A percentile compares a stretch with the other conserved stretches of the same genome.
phyloP scores from a whole-genome alignment of 92 coral and sea anemone genomes.

The Umimayanthus kanabou region DNA sequence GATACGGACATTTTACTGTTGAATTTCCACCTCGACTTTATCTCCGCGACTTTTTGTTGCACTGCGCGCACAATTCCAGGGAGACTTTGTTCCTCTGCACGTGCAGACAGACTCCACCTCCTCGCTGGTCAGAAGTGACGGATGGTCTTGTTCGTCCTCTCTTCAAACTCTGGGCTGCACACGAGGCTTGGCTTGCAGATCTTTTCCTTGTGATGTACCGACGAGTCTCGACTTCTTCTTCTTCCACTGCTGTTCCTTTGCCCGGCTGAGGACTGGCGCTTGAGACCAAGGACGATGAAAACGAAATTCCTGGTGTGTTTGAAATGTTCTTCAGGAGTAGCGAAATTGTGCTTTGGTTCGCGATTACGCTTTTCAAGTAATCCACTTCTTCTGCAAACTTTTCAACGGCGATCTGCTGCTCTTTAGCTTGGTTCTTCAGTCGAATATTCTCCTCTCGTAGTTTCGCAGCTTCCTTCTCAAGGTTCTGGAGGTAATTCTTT shows the following conservation, averaged over 20 bases:
- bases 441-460: constrained; percentile 68
- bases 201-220: constrained; percentile 37
- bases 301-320: constrained; percentile 81
- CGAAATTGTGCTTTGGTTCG: constrained; percentile 90
- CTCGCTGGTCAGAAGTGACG: not conserved
- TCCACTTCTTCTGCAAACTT: constrained; percentile 76
- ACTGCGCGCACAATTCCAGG: constrained; percentile 81
- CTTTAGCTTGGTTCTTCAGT: constrained; percentile 52
- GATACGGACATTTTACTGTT: constrained; percentile 84
- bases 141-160: not conserved
- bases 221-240: not conserved
- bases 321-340: constrained; percentile 74
- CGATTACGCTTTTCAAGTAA: constrained; percentile 79
- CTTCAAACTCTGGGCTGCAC: not conserved
- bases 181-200: not conserved
- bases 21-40: constrained; percentile 34
- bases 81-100: constrained; percentile 86
- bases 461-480: constrained; percentile 66
- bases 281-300: constrained; percentile 73
- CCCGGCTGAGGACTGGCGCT: constrained; percentile 27
- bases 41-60: constrained; percentile 76
- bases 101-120: constrained; percentile 96
- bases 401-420: constrained; percentile 49
- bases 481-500: constrained; percentile 76
- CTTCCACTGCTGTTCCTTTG: constrained; percentile 30